Percentiles rank a stretch among this genome's conserved stretches.
These are phyloP conservation scores for Panthera tigris DNA, from an alignment of 2,113 vertebrate genomes.

Conservation along the genomic window DNA sequence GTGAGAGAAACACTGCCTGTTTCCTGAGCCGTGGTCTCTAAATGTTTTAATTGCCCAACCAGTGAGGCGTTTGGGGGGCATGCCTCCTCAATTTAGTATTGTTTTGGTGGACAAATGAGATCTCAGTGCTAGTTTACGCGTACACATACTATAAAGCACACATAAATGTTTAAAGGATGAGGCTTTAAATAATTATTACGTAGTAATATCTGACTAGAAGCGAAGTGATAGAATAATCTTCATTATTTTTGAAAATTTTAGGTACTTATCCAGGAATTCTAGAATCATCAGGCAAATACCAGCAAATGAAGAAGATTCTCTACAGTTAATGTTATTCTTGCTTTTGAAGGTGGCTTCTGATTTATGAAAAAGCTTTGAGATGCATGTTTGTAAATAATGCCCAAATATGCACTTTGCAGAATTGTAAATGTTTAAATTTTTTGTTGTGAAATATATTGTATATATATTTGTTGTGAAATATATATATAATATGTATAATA, in stretches of 20 bases:
- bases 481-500: no score
- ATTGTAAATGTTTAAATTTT: neutral
- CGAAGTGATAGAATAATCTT: neutral
- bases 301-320: constrained; percentile 5
- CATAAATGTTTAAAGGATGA: neutral
- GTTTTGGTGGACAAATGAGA: neutral
- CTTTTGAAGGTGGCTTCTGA: neutral
- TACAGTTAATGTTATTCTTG: constrained; percentile 20
- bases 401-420: constrained; percentile 46
- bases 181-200: neutral
- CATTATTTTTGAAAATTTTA: neutral
- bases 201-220: neutral
- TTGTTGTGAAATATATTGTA: neutral
- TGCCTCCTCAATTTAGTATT: neutral
- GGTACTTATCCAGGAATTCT: neutral
- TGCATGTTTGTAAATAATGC: constrained; percentile 33
- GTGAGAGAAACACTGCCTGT: neutral
- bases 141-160: neutral
- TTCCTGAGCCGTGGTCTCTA: neutral
- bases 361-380: constrained; percentile 52
- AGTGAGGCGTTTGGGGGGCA: neutral
- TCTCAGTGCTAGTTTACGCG: neutral
- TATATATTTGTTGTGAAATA: neutral
- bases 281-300: neutral
- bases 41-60: neutral